These are phyloP conservation scores for Oophaga pumilio DNA, from an alignment of 2,113 vertebrate genomes.

Conservation along the genomic window DNA sequence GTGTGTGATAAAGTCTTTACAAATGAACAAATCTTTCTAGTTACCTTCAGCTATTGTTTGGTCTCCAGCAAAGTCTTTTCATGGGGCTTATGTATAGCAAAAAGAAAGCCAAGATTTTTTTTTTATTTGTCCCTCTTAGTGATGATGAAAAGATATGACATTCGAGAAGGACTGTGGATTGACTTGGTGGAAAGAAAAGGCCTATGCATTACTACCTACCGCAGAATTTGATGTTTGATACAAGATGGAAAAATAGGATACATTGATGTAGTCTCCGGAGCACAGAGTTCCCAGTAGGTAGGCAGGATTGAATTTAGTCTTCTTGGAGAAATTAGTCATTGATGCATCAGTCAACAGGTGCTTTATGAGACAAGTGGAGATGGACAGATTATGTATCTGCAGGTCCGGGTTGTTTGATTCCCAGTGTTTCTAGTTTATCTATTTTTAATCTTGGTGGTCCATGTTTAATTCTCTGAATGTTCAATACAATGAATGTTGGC, in stretches of 20 bases:
- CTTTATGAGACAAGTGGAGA: constrained; percentile 60
- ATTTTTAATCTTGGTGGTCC: constrained; percentile 36
- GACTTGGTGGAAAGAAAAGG: constrained; percentile 64
- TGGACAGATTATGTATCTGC: background rate
- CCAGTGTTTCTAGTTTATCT: background rate
- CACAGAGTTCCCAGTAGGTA: constrained; percentile 25
- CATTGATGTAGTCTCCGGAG: constrained; percentile 56
- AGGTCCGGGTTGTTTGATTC: background rate
- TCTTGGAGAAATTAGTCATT: constrained; percentile 50
- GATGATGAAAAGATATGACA: constrained; percentile 77
- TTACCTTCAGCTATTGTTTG: constrained; percentile 63
- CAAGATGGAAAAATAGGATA: background rate
- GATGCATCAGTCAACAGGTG: constrained; percentile 67
- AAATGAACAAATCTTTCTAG: constrained; percentile 58
- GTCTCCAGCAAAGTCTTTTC: constrained; percentile 62
- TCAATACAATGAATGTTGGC: background rate
- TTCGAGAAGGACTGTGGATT: constrained; percentile 72
- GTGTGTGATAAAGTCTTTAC: constrained; percentile 63
- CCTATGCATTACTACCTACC: constrained; percentile 70
- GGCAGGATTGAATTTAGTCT: constrained; percentile 36
- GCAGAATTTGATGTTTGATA: constrained; percentile 60
- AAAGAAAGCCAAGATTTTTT: constrained; percentile 52
- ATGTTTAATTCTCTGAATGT: background rate
- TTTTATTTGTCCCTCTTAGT: constrained; percentile 64
- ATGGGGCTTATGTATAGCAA: constrained; percentile 18